A percentile compares a stretch with the other conserved stretches of the same genome.
Conservation (phyloP, 2,113 vertebrate genomes). For the Channa maculata region DNA sequence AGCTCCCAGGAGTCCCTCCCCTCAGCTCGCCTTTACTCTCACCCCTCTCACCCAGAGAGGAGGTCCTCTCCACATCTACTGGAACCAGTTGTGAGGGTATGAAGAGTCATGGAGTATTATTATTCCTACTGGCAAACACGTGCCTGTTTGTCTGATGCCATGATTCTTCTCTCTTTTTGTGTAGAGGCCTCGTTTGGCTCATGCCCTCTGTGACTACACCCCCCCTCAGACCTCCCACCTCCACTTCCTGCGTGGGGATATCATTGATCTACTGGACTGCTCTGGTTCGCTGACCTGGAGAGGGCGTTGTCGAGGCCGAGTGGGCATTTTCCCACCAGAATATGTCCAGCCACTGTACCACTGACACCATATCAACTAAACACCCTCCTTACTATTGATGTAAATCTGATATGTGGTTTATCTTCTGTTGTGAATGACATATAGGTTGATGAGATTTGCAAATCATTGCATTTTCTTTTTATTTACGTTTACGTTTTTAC, state of each 20-base stretch:
- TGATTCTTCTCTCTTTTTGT: constrained; percentile 16
- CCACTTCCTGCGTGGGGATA: constrained; percentile 87
- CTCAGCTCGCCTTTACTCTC: constrained; percentile 27
- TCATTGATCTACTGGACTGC: constrained; percentile 89
- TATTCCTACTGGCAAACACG: neutral
- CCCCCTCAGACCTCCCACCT: constrained; percentile 84
- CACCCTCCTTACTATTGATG: too few species aligned
- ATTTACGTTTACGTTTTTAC: too few species aligned
- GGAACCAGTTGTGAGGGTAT: constrained; percentile 59
- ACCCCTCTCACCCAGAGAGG: constrained; percentile 39
- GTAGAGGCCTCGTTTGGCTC: constrained; percentile 82
- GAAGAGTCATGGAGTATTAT: neutral
- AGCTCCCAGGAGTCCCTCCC: constrained; percentile 62
- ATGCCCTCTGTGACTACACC: constrained; percentile 88
- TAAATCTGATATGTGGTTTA: too few species aligned
- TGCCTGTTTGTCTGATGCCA: constrained; percentile 23
- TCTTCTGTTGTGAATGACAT: too few species aligned
- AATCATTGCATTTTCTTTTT: too few species aligned
- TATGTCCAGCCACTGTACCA: constrained; percentile 84
- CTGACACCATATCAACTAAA: constrained; percentile 47
- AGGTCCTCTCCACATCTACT: constrained; percentile 22
- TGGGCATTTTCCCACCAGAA: constrained; percentile 88
- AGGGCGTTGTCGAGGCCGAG: constrained; percentile 82
- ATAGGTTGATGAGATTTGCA: too few species aligned
- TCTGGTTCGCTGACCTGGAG: constrained; percentile 86